Evolutionary conservation across 2,113 vertebrate species (phyloP), one percentile per base, ranked within the genome.

Genomic region (Microtus montanus): DNA sequence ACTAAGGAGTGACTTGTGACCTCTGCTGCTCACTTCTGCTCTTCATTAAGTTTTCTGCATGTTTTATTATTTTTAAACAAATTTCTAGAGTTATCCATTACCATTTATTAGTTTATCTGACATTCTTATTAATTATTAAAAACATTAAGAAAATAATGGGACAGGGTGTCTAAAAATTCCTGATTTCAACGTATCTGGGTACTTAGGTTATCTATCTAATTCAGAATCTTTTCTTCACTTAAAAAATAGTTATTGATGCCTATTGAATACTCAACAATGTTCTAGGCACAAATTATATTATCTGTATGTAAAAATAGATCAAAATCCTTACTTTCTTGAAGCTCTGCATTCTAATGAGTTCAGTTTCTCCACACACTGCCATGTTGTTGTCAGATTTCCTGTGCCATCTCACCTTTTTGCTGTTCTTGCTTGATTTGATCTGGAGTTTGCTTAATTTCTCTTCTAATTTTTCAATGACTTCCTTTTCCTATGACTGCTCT

Each of bases 171-270:
- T 92, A 11, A 68, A 63, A 28, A n/a, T 83, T 83, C 13, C 17
- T 75, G 15, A 89, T 89, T 90, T 93, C 22, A 85, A 64, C 54
- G 30, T 79, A 52, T 44, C 28, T 33, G 61, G 15, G 33, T 7
- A 52, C 22, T 66, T 78, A 54, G 33, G 3, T 33, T 78, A 79
- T 77, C 22, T 74, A n/a, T 64, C 7, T 5, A 94, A 70, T 75
- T 95, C 41, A 74, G 3, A 22, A 44, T 87, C 10, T 4, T 96
- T 80, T 82, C 52, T 70, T 91, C 2, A 86, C 90, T 96, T 54
- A n/a, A 54, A 54, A 33, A 93, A 93, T 64, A 28, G 38, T 80
- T 52, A 8, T 38, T 30, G 24, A 24, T 87, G 33, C 13, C 26
- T 35, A 30, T 26, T 85, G 0, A 30, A 24, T 66, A 7, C 30